Evolutionary conservation across 2,888 invertebrate species (phyloP), one percentile per base, ranked within the genome.

Genomic region (Lissonota sp.): DNA sequence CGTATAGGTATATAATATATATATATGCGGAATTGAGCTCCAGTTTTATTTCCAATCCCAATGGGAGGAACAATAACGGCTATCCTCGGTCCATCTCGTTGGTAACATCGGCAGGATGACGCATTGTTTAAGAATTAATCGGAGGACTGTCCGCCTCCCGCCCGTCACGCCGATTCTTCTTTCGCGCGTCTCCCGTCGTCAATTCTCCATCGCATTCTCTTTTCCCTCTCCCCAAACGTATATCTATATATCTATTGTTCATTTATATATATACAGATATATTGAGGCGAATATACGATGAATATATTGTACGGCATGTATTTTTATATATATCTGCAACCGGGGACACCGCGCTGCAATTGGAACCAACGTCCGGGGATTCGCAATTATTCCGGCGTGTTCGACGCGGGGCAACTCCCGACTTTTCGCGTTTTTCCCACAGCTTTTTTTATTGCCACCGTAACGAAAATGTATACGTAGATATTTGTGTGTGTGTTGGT

Each of bases 91-190:
- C 83, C 60, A 78, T 79, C 83, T 66, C 66, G 80, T 79, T 26
- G 73, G 77, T 72, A 26, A 78, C 75, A 74, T 84, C 84, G 82
- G 73, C 77, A 79, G 80, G 88, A 88, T 88, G 87, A 86, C 83
- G 88, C 86, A 88, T 89, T 89, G 89, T 90, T 89, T 88, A 88
- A 88, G 87, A 88, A 89, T 90, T 89, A 89, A 89, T 89, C 87
- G 88, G 83, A 73, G 80, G 81, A 67, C 82, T 58, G 63, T 76
- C 73, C 82, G 63, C 75, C 72, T 63, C 62, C 67, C 10, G 51
- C 51, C 55, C 37, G 12, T 12, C 70, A 37, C 77, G 72, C 74
- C 78, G 72, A 75, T 55, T 64, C 72, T 74, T 79, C 80, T 75
- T 70, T 82, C 78, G 67, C 64, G 57, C 46, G 58, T 62, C 71